Percentiles rank a stretch among this genome's conserved stretches.
These are phyloP conservation scores for cattle (Bos taurus) DNA, from an alignment of 2,113 vertebrate genomes.

Conservation along the genomic window ARS-UCD2.0 NC_037352.1:8868001-8868500, in stretches of 20 bases:
- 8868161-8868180: neutral
- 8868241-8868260: neutral
- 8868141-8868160: neutral
- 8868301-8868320: neutral
- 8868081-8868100: neutral
- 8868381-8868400: neutral
- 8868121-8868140: neutral
- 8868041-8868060: neutral
- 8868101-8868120: neutral
- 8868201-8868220: accelerated
- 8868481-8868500: neutral
- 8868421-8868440: neutral
- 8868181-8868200: neutral
- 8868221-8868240: neutral
- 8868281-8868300: neutral
- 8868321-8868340: neutral
- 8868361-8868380: conserved; percentile 20
- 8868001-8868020: neutral
- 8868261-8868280: neutral
- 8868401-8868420: neutral
- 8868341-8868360: neutral
- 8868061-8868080: neutral
- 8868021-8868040: neutral
- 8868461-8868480: neutral
- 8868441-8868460: neutral